phyloP scores from a whole-genome alignment of 2,888 invertebrate species.

The Sialis lutaria region DNA sequence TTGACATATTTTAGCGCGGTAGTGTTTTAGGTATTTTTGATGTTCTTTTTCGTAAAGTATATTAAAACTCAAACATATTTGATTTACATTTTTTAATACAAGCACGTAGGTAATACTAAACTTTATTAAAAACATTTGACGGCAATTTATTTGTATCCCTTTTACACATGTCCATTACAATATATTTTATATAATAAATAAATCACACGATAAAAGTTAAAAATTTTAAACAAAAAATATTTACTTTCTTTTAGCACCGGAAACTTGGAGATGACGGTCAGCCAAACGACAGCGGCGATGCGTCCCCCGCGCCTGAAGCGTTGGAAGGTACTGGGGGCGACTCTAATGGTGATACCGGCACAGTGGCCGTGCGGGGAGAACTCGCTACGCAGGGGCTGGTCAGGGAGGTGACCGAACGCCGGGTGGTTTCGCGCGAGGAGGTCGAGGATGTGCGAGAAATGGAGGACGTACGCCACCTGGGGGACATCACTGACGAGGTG shows the following conservation, averaged over 20 bases:
- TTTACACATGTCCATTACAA: too few species aligned
- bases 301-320: constrained; percentile 14
- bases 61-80: too few species aligned
- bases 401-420: constrained; percentile 62
- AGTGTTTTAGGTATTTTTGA: too few species aligned
- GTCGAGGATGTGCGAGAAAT: constrained; percentile 67
- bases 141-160: too few species aligned
- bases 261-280: constrained; percentile 22
- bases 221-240: too few species aligned
- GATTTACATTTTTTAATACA: too few species aligned
- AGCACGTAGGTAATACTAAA: too few species aligned
- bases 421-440: constrained; percentile 65
- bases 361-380: constrained; percentile 40
- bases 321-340: constrained; percentile 21
- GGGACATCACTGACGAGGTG: constrained; percentile 77
- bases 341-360: constrained; percentile 25
- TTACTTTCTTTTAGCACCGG: constrained; percentile 15
- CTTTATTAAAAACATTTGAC: too few species aligned
- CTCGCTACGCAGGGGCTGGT: constrained; percentile 59
- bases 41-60: too few species aligned
- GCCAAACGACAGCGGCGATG: constrained; percentile 7
- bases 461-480: constrained; percentile 67
- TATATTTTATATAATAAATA: too few species aligned
- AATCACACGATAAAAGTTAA: too few species aligned
- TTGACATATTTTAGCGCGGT: too few species aligned